phyloP scores from a whole-genome alignment of 2,797 vertebrate genomes.

The Pteronotus mesoamericanus region DNA sequence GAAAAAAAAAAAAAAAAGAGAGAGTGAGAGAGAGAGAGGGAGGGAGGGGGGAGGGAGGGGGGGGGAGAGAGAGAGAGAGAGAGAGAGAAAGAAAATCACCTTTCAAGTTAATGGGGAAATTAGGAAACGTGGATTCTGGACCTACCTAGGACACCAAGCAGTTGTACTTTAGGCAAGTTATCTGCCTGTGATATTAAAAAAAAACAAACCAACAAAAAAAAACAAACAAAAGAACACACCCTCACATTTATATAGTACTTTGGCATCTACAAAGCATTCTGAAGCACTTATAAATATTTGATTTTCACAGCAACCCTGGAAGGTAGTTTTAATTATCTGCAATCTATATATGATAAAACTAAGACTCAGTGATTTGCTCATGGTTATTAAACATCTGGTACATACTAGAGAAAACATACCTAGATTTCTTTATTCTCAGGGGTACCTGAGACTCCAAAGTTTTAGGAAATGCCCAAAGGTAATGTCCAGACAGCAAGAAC shows the following conservation, averaged over 20 bases:
- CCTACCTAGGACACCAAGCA: neutral
- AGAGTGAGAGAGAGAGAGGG: neutral
- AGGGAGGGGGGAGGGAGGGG: too few relatives aligned
- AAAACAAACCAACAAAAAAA: too few relatives aligned
- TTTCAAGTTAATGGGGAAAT: neutral
- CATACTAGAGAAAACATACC: neutral
- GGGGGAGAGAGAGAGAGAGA: too few relatives aligned
- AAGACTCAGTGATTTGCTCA: neutral
- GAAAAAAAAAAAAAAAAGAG: neutral
- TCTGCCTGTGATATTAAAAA: neutral
- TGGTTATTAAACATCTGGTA: neutral
- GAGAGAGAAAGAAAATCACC: neutral
- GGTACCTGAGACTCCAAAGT: neutral
- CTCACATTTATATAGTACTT: neutral
- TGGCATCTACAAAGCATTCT: slow-evolving; percentile 11
- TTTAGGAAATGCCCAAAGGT: slow-evolving; percentile 15
- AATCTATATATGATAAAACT: neutral
- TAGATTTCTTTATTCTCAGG: neutral
- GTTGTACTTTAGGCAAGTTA: neutral
- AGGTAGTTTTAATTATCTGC: neutral
- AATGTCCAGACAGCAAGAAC: neutral
- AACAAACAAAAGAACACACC: too few relatives aligned
- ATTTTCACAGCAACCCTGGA: neutral
- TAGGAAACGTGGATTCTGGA: neutral
- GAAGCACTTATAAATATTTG: neutral